Evolutionary conservation across 2,113 vertebrate genomes (phyloP).

Genomic region (Nymphicus hollandicus): DNA sequence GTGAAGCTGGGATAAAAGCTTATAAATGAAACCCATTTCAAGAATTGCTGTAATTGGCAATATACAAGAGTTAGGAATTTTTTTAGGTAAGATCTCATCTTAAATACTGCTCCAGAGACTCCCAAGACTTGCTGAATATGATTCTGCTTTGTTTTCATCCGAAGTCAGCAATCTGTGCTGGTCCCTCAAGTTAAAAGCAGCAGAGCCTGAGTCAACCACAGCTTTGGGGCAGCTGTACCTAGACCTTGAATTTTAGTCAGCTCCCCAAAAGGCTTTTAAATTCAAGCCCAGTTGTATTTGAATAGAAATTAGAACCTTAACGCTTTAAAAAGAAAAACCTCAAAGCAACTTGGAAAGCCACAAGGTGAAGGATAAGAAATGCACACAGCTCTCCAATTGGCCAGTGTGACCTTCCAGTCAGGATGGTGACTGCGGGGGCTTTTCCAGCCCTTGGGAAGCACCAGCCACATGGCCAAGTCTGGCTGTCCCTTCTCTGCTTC

Average conservation of each 20-base stretch:
- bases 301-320: background rate
- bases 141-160: background rate
- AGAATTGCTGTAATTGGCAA: background rate
- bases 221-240: background rate
- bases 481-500: background rate
- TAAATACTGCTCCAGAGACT: background rate
- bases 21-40: background rate
- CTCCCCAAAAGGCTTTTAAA: background rate
- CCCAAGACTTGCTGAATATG: background rate
- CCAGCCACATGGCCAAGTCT: rapidly evolving
- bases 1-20: background rate
- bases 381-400: rapidly evolving
- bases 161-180: background rate
- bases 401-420: background rate
- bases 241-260: background rate
- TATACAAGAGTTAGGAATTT: background rate
- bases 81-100: background rate
- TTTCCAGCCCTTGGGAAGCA: background rate
- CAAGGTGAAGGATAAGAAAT: background rate
- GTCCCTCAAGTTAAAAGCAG: background rate
- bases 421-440: background rate
- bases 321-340: background rate
- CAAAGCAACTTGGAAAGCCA: background rate
- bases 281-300: background rate
- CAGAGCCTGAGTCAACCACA: background rate